phyloP scores from a whole-genome alignment of 1,140 invertebrate species.

The Halyomorpha halys region DNA sequence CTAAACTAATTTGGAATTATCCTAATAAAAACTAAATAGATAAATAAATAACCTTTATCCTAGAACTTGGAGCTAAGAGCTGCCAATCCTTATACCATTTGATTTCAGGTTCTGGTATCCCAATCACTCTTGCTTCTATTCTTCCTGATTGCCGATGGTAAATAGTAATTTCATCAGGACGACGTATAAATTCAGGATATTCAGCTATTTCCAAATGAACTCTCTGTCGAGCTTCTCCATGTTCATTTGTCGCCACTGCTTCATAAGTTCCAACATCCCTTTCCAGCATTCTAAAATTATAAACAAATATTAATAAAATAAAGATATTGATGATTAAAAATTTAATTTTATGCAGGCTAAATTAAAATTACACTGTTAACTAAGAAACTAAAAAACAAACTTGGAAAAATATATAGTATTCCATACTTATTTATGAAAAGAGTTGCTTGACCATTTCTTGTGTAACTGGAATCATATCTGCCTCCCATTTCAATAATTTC shows the following conservation, averaged over 20 bases:
- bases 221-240: conserved; percentile 75
- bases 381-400: neutral
- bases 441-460: conserved; percentile 77
- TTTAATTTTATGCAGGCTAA: neutral
- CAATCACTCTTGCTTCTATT: conserved; percentile 75
- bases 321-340: neutral
- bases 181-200: conserved; percentile 76
- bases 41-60: conserved; percentile 55
- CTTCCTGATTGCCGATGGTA: conserved; percentile 59
- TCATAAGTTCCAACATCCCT: conserved; percentile 88
- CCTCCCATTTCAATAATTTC: conserved; percentile 68
- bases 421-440: conserved; percentile 70
- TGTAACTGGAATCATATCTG: conserved; percentile 73
- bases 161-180: conserved; percentile 71
- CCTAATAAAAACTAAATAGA: no score
- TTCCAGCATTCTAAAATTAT: conserved; percentile 60
- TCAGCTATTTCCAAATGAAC: conserved; percentile 82
- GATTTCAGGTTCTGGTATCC: conserved; percentile 86
- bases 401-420: neutral
- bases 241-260: conserved; percentile 83
- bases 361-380: neutral
- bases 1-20: no score
- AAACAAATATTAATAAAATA: conserved; percentile 19
- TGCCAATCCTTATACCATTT: conserved; percentile 97
- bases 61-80: conserved; percentile 63